A percentile compares a stretch with the other conserved stretches of the same genome.
Conservation (phyloP, 2,888 invertebrate species). For the Drosophila borborema region DNA sequence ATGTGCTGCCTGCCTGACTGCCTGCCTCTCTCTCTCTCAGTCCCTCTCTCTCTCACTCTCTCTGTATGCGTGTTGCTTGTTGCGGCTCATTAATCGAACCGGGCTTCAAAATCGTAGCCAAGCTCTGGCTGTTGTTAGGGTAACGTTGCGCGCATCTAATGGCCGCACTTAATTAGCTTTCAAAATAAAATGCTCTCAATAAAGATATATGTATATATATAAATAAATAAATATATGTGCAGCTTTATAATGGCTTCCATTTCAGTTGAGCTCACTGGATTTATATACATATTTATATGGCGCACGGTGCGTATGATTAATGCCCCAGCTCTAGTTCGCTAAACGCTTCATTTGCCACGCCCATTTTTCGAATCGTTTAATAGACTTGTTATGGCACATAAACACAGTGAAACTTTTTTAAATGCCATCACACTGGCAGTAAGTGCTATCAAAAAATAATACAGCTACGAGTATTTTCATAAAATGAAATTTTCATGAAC, state of each 20-base stretch:
- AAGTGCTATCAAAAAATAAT: slow-evolving; percentile 30
- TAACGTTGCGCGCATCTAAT: slow-evolving; percentile 40
- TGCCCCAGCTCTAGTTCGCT: slow-evolving; percentile 32
- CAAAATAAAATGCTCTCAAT: slow-evolving; percentile 63
- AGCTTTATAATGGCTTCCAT: slow-evolving; percentile 61
- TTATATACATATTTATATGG: slow-evolving; percentile 26
- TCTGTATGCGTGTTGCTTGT: slow-evolving; percentile 39
- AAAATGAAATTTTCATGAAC: slow-evolving; percentile 64
- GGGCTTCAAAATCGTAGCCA: slow-evolving; percentile 18
- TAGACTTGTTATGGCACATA: slow-evolving; percentile 58
- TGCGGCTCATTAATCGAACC: slow-evolving; percentile 69
- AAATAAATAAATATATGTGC: neutral
- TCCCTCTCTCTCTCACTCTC: neutral
- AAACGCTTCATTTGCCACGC: slow-evolving; percentile 54
- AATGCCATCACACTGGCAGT: slow-evolving; percentile 41
- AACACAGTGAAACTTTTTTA: slow-evolving; percentile 43
- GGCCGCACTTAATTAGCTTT: slow-evolving; percentile 70
- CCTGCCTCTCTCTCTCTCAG: neutral
- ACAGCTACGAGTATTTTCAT: slow-evolving; percentile 47
- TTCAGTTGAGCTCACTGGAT: slow-evolving; percentile 39
- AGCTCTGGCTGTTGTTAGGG: slow-evolving; percentile 15
- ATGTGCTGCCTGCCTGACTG: slow-evolving; percentile 24
- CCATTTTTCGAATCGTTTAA: slow-evolving; percentile 37
- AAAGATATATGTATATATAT: slow-evolving; percentile 59
- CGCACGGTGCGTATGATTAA: slow-evolving; percentile 59